These are phyloP conservation scores for Arvicanthis niloticus DNA, from an alignment of 2,113 vertebrate genomes.

Conservation along the genomic window DNA sequence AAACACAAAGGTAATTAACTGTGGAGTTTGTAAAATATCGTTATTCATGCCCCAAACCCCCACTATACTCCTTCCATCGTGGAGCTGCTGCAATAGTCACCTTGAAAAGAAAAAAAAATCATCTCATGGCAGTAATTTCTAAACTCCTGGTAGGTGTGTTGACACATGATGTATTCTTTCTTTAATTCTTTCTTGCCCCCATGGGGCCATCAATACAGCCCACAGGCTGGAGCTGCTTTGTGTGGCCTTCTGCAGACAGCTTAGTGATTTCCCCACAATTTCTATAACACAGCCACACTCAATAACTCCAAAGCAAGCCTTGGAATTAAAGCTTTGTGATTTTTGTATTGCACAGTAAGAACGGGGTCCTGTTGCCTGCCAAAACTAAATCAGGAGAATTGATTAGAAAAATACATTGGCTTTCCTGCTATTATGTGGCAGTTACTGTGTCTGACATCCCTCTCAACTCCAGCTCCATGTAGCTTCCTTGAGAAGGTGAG, in stretches of 20 bases:
- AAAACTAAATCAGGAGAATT: not conserved
- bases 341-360: not conserved
- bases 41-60: not conserved
- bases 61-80: not conserved
- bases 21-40: rapidly evolving
- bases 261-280: not conserved
- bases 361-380: not conserved
- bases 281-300: not conserved
- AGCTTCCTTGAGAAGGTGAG: not conserved
- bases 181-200: not conserved
- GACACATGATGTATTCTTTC: not conserved
- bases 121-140: not conserved
- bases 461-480: rapidly evolving
- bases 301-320: not conserved
- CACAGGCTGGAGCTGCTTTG: no score
- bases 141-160: not conserved
- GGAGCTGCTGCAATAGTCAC: rapidly evolving
- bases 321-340: not conserved
- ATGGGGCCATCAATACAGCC: not conserved
- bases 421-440: not conserved
- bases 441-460: not conserved
- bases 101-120: not conserved
- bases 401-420: not conserved
- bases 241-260: not conserved
- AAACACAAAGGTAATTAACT: no score